Conservation (phyloP, 2,888 invertebrate genomes). For the Lepidochrysops patricia region DNA sequence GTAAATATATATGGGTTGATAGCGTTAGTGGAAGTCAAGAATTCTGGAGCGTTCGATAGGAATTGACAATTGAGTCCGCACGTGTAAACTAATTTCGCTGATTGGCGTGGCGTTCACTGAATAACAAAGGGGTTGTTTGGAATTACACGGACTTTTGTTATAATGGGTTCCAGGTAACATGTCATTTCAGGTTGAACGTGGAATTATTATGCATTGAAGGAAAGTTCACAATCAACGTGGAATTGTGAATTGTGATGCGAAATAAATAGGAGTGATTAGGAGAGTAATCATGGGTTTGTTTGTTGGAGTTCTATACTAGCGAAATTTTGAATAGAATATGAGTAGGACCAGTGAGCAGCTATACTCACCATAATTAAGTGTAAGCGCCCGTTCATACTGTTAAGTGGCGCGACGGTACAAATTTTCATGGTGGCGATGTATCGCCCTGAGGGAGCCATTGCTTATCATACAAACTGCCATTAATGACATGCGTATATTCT, state of each 20-base stretch:
- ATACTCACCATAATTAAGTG: too few species aligned
- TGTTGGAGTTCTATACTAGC: too few species aligned
- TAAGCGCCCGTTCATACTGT: too few species aligned
- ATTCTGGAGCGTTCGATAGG: background rate
- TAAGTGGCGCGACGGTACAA: too few species aligned
- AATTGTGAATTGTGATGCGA: background rate
- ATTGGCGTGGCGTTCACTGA: background rate
- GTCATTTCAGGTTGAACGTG: background rate
- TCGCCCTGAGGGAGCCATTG: too few species aligned
- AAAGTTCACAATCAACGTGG: background rate
- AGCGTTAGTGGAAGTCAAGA: background rate
- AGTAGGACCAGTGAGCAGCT: too few species aligned
- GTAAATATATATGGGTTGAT: background rate
- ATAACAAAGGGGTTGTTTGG: background rate
- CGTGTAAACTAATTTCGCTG: background rate
- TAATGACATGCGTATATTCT: too few species aligned
- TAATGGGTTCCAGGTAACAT: background rate
- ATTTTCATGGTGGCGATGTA: too few species aligned
- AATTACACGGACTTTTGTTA: background rate
- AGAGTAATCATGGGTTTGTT: too few species aligned
- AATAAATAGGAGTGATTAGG: background rate
- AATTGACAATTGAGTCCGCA: background rate
- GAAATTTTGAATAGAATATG: too few species aligned
- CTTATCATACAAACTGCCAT: too few species aligned
- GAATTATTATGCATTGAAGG: background rate